A percentile compares a stretch with the other conserved stretches of the same genome.
Conservation (phyloP, 2,113 vertebrate genomes). For the Phalacrocorax brasilianus region DNA sequence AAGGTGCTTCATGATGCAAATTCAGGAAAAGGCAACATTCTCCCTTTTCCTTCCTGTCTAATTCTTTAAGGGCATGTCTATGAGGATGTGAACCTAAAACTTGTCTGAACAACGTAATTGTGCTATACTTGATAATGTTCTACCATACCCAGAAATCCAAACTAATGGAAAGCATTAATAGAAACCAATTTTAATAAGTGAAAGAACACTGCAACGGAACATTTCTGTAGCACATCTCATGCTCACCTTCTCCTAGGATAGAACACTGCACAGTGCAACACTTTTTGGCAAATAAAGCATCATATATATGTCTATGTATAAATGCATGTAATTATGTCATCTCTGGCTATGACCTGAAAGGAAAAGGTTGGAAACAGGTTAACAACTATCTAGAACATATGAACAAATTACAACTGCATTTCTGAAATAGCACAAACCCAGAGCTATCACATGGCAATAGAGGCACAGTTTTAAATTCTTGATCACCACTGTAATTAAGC, state of each 20-base stretch:
- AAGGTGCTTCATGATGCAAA: background rate
- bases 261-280: background rate
- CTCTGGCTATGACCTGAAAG: background rate
- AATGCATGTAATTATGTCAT: background rate
- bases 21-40: background rate
- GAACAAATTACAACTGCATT: background rate
- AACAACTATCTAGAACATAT: background rate
- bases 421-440: background rate
- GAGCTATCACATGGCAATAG: background rate
- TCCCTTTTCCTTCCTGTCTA: background rate
- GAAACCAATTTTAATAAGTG: background rate
- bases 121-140: background rate
- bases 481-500: background rate
- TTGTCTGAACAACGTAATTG: background rate
- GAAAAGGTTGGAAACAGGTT: background rate
- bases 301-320: too few species aligned
- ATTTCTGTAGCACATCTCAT: background rate
- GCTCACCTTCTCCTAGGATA: background rate
- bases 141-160: background rate
- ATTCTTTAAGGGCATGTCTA: background rate
- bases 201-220: background rate
- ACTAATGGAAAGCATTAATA: background rate
- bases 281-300: background rate
- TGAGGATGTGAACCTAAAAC: background rate
- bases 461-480: background rate